Percentiles rank a stretch among this genome's conserved stretches.
phyloP scores from a whole-genome alignment of 92 coral and sea anemone species.

The Epizoanthus illoricatus region DNA sequence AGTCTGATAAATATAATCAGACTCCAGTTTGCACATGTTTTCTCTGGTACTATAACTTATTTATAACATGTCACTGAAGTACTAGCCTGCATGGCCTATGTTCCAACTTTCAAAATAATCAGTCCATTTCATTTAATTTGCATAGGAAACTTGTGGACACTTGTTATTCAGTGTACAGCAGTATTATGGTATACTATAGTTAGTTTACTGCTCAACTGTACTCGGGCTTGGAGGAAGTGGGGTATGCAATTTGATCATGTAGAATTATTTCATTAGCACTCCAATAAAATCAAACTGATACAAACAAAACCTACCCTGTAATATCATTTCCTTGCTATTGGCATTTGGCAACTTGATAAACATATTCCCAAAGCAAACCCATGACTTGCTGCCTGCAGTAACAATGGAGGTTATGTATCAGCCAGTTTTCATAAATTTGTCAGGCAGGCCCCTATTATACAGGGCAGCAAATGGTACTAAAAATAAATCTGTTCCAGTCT shows the following conservation, averaged over 20 bases:
- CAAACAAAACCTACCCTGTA: slow-evolving; percentile 57
- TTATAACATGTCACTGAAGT: no score
- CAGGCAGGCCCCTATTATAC: no score
- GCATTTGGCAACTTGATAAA: slow-evolving; percentile 78
- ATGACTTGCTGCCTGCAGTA: slow-evolving; percentile 65
- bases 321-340: slow-evolving; percentile 65
- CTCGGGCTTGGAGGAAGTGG: background rate
- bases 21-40: background rate
- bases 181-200: no score
- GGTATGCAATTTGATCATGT: background rate
- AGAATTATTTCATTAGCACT: background rate
- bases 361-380: slow-evolving; percentile 88
- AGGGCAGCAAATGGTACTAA: no score
- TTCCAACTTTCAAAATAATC: no score
- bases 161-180: no score
- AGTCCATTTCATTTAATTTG: no score
- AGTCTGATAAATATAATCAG: background rate
- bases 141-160: no score
- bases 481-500: no score
- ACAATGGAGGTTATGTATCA: background rate
- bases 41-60: no score
- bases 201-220: no score
- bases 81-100: no score
- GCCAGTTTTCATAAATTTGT: background rate
- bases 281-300: background rate